Conservation (phyloP, 2,797 vertebrate species). For the Sylvilagus floridanus region DNA sequence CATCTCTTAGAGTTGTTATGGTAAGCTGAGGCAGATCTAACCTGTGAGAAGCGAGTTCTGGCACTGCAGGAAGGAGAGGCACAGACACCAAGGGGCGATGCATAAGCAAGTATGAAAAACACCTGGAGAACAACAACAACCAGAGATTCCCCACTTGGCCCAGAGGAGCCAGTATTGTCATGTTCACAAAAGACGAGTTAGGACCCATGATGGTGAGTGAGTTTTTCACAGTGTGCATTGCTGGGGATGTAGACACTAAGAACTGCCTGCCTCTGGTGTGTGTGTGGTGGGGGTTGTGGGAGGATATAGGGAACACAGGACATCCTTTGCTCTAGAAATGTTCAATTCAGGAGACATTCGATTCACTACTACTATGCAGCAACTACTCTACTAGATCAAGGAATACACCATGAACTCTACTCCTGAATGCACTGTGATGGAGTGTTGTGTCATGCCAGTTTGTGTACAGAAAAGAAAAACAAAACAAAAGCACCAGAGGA, state of each 20-base stretch:
- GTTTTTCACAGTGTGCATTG: not conserved
- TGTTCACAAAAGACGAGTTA: not conserved
- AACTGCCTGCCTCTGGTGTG: not conserved
- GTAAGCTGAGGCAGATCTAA: conserved; percentile 65
- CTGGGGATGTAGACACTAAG: rapidly evolving
- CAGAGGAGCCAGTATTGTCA: not conserved
- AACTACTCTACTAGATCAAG: too few relatives aligned
- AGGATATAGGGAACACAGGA: not conserved
- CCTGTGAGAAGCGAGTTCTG: conserved; percentile 20
- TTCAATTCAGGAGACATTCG: not conserved
- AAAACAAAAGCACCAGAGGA: too few relatives aligned
- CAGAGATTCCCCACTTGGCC: not conserved
- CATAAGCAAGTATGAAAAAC: not conserved
- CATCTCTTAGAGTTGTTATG: conserved; percentile 77
- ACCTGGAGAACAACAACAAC: not conserved
- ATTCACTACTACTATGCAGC: not conserved
- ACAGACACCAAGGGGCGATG: not conserved
- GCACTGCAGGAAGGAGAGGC: not conserved
- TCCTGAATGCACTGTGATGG: not conserved
- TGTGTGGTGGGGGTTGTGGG: too few relatives aligned
- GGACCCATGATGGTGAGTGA: not conserved
- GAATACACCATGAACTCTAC: not conserved
- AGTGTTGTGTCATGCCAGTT: not conserved
- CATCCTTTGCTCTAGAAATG: not conserved
- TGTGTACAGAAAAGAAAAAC: not conserved